Percentiles rank a stretch among this genome's conserved stretches.
phyloP scores from a whole-genome alignment of 2,113 vertebrate species.

The Amazona vittata region DNA sequence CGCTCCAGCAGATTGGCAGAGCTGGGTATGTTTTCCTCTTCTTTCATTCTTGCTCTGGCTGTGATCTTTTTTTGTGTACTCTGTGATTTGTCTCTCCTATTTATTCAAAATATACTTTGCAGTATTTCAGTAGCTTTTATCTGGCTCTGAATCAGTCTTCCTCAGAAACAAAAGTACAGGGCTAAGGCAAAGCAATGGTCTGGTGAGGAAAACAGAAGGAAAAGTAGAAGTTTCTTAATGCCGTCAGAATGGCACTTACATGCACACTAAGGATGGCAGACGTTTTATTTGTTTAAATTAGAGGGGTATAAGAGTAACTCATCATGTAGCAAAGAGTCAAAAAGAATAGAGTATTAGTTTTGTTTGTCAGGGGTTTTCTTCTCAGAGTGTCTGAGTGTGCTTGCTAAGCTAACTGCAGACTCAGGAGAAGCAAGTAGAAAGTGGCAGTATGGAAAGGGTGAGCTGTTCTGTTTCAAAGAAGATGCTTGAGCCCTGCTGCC shows the following conservation, averaged over 20 bases:
- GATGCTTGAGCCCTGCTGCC: not conserved
- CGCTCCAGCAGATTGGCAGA: constrained; percentile 87
- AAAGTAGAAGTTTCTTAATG: not conserved
- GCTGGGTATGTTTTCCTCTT: constrained; percentile 78
- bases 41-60: not conserved
- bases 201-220: not conserved
- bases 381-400: not conserved
- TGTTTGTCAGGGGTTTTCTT: not conserved
- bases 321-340: not conserved
- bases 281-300: not conserved
- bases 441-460: not conserved
- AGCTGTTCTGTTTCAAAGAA: not conserved
- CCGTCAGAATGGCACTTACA: not conserved
- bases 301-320: not conserved
- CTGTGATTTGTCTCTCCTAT: not conserved
- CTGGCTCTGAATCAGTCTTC: not conserved
- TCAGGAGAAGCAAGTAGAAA: not conserved
- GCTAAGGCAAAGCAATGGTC: not conserved
- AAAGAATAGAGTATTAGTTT: not conserved
- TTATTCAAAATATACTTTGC: not conserved
- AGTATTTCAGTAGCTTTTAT: not conserved
- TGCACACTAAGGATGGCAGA: not conserved
- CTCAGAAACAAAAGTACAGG: not conserved
- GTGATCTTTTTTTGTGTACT: not conserved
- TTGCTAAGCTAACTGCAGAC: not conserved